phyloP scores from a whole-genome alignment of 2,797 vertebrate genomes.

The Nannoperca australis region DNA sequence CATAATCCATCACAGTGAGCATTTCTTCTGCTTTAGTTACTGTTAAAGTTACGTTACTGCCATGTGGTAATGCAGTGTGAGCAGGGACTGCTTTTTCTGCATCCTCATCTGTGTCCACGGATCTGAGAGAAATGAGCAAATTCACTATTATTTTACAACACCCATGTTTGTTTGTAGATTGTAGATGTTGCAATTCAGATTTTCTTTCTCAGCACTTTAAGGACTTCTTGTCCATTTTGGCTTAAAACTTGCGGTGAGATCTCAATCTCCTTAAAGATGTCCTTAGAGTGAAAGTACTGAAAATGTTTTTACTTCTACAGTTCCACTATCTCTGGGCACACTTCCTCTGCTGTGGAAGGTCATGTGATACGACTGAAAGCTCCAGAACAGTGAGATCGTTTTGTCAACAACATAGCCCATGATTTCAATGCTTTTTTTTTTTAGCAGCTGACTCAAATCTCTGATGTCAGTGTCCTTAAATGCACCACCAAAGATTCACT shows the following conservation, averaged over 20 bases:
- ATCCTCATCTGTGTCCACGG: neutral
- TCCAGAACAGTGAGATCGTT: neutral
- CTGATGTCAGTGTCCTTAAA: constrained; percentile 44
- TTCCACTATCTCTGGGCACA: constrained; percentile 9
- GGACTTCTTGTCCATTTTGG: neutral
- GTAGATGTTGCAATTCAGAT: too few species aligned
- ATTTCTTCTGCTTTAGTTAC: constrained; percentile 20
- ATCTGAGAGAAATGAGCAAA: neutral
- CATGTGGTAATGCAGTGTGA: neutral
- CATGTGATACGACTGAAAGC: neutral
- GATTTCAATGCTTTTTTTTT: neutral
- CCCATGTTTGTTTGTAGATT: neutral
- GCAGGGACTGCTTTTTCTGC: neutral
- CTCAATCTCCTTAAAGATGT: neutral
- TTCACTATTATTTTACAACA: neutral
- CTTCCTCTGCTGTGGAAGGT: constrained; percentile 21
- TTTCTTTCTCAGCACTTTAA: neutral
- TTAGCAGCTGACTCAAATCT: constrained; percentile 24
- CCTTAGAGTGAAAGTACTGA: neutral
- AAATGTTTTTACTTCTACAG: neutral
- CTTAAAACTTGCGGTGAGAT: neutral
- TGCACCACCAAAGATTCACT: neutral
- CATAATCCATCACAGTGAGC: constrained; percentile 25
- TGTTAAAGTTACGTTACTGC: constrained; percentile 3
- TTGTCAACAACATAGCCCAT: neutral